Evolutionary conservation across 2,888 invertebrate species (phyloP), one percentile per base, ranked within the genome.

Genomic region (Girardia tigrina): DNA sequence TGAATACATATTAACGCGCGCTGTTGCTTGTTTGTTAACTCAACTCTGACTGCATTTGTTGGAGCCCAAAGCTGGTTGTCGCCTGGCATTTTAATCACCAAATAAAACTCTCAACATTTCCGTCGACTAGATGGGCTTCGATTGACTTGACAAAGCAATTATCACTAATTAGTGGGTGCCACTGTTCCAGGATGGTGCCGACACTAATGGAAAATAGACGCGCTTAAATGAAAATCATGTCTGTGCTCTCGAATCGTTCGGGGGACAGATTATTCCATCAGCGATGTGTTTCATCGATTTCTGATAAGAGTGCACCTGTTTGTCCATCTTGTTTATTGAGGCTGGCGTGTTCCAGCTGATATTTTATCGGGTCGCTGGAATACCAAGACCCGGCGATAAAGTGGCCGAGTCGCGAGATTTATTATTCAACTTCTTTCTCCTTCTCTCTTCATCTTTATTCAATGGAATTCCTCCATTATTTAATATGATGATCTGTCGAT

Each of bases 81-180:
- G 56, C 56, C 56, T 56, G 56, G 56, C 56, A 56, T 56, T 56
- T 56, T 56, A 56, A 56, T 6, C n/a, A 56, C 2, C n/a, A 23
- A 56, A 56, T 56, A 56, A 56, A 56, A 56, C n/a, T 56, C 56
- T 56, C 4, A 12, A 56, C 23, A 56, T 56, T 56, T 56, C 56
- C 56, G 56, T 56, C n/a, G 56, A 56, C n/a, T 56, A 23, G 56
- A 56, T n/a, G 2, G 56, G 56, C 8, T 23, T 56, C 20, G 56
- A 56, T 56, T 56, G 56, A 56, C 23, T 56, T 56, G 56, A 56
- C 56, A 56, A 56, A 56, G 56, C 56, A 56, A 56, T 56, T 56
- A 56, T 56, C n/a, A n/a, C 4, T 56, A 56, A 56, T 56, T 56
- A 56, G 8, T 23, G 56, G 56, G 56, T 56, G 56, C 56, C 56